Percentiles rank a stretch among this genome's conserved stretches.
phyloP scores from a whole-genome alignment of 2,113 vertebrate species.

The Pedetes capensis region DNA sequence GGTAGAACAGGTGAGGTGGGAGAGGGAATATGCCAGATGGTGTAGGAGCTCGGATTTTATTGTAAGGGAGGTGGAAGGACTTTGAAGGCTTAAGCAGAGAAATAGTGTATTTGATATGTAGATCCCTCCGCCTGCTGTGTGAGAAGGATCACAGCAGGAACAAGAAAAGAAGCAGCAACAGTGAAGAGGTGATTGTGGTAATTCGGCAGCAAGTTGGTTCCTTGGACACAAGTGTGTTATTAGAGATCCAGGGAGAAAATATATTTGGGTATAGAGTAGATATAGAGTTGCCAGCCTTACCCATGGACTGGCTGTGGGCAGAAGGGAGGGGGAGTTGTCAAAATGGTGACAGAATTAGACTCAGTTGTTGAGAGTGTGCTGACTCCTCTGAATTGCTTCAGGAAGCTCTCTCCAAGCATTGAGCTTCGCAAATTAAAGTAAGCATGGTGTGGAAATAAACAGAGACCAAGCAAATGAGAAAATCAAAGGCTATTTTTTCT shows the following conservation, averaged over 20 bases:
- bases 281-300: background rate
- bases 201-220: background rate
- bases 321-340: constrained; percentile 11
- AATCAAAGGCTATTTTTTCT: background rate
- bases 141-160: background rate
- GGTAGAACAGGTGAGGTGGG: background rate
- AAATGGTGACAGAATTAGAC: constrained; percentile 9
- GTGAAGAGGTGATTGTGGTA: background rate
- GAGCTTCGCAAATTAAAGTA: constrained; percentile 14
- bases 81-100: background rate
- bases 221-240: background rate
- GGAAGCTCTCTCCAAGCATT: background rate
- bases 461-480: background rate
- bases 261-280: background rate
- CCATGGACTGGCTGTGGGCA: background rate
- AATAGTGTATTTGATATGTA: background rate
- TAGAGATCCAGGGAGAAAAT: background rate
- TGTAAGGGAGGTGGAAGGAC: constrained; percentile 17
- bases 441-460: constrained; percentile 16
- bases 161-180: background rate
- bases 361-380: constrained; percentile 1
- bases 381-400: constrained; percentile 13
- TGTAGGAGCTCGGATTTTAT: constrained; percentile 29
- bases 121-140: background rate
- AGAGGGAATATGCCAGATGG: constrained; percentile 43